These are phyloP conservation scores for Drosophila suzukii DNA, from an alignment of 1,140 invertebrate species.

Conservation along the genomic window DNA sequence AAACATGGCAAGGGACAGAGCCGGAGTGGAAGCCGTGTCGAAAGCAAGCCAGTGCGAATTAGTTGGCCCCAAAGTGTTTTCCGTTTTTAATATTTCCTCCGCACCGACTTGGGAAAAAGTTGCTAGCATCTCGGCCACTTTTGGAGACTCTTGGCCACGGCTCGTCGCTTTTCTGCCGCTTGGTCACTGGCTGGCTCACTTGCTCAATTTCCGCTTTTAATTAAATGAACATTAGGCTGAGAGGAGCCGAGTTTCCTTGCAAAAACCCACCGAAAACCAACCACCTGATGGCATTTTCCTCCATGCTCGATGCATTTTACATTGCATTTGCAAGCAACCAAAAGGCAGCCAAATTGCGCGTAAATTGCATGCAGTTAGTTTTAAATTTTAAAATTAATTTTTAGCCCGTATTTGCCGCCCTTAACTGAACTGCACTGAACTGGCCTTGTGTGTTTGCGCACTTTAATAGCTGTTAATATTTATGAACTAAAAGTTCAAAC, in stretches of 20 bases:
- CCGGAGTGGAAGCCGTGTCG: constrained; percentile 24
- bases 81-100: constrained; percentile 77
- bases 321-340: constrained; percentile 3
- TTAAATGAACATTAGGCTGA: constrained; percentile 76
- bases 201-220: constrained; percentile 80
- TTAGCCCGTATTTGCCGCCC: constrained; percentile 19
- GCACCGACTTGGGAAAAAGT: constrained; percentile 56
- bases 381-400: constrained; percentile 79
- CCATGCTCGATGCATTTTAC: neutral
- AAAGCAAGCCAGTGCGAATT: constrained; percentile 52
- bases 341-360: constrained; percentile 50
- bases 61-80: constrained; percentile 80
- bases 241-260: constrained; percentile 20
- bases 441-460: constrained; percentile 24
- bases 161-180: constrained; percentile 30
- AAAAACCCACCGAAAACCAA: constrained; percentile 10
- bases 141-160: constrained; percentile 58
- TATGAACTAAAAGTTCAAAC: constrained; percentile 71
- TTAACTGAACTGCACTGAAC: neutral
- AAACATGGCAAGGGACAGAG: constrained; percentile 49
- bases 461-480: constrained; percentile 80
- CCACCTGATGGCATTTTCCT: constrained; percentile 28
- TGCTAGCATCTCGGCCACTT: constrained; percentile 48
- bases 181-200: constrained; percentile 24
- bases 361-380: constrained; percentile 61